These are phyloP conservation scores for Silurus glanis DNA, from an alignment of 2,113 vertebrate genomes.

Conservation along the genomic window DNA sequence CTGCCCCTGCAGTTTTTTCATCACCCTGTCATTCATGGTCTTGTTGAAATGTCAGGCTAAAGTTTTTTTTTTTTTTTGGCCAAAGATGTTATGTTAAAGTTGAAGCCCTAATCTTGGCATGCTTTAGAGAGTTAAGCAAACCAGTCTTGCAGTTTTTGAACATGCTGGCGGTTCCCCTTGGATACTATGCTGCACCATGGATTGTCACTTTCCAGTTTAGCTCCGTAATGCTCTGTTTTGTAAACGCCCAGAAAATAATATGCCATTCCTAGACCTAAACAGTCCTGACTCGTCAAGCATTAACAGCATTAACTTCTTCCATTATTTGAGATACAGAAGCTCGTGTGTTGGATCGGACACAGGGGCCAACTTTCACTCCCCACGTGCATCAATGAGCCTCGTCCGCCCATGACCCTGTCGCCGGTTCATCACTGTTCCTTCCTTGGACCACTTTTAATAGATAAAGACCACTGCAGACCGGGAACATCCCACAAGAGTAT, in stretches of 20 bases:
- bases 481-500: too few species aligned
- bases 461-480: too few species aligned
- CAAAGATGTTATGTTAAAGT: slow-evolving; percentile 3
- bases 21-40: slow-evolving; percentile 41
- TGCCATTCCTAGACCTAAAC: slow-evolving; percentile 25
- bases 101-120: background rate
- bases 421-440: too few species aligned
- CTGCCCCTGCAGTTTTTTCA: slow-evolving; percentile 14
- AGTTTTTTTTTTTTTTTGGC: background rate
- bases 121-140: slow-evolving; percentile 25
- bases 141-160: slow-evolving; percentile 13
- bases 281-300: too few species aligned
- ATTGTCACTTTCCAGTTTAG: background rate
- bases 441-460: too few species aligned
- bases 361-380: too few species aligned
- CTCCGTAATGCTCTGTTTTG: slow-evolving; percentile 42
- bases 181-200: background rate
- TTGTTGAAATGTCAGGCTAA: slow-evolving; percentile 22
- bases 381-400: too few species aligned
- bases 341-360: too few species aligned
- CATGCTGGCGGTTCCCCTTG: background rate
- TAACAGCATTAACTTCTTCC: too few species aligned
- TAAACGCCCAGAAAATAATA: slow-evolving; percentile 17
- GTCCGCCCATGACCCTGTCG: too few species aligned
- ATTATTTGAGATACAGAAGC: too few species aligned